Evolutionary conservation across 2,888 invertebrate species (phyloP).

Genomic region (Tachystola acroxantha): DNA sequence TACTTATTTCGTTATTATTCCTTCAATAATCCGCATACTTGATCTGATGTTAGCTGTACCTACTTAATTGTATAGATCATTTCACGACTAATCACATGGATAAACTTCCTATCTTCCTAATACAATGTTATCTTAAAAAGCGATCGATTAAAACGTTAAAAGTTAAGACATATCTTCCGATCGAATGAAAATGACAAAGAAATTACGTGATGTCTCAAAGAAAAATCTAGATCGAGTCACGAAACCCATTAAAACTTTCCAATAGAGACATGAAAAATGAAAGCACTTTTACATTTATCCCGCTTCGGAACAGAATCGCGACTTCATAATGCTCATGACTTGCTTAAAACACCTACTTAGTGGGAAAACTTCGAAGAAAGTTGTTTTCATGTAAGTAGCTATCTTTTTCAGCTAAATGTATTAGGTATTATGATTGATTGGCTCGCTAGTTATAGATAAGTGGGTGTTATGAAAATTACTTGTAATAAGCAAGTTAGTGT

Average conservation of each 20-base stretch:
- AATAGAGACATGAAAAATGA: conserved; percentile 55
- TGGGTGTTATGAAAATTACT: too few species aligned
- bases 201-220: conserved; percentile 21
- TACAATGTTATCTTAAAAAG: too few species aligned
- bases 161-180: background rate
- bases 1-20: too few species aligned
- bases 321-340: conserved; percentile 44
- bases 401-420: too few species aligned
- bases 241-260: conserved; percentile 51
- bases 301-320: conserved; percentile 17
- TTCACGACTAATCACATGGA: too few species aligned
- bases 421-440: too few species aligned
- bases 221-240: conserved; percentile 30
- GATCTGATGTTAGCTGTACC: too few species aligned
- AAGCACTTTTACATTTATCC: conserved; percentile 26
- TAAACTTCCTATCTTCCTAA: too few species aligned
- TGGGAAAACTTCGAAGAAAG: background rate
- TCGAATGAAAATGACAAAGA: conserved; percentile 18
- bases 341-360: conserved; percentile 21
- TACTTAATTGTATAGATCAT: too few species aligned
- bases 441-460: too few species aligned
- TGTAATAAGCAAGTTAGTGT: too few species aligned
- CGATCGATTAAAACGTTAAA: background rate
- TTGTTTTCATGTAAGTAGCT: background rate
- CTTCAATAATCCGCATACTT: too few species aligned